Conservation (phyloP, 2,797 vertebrate genomes). For the Clarias pachynema region DNA sequence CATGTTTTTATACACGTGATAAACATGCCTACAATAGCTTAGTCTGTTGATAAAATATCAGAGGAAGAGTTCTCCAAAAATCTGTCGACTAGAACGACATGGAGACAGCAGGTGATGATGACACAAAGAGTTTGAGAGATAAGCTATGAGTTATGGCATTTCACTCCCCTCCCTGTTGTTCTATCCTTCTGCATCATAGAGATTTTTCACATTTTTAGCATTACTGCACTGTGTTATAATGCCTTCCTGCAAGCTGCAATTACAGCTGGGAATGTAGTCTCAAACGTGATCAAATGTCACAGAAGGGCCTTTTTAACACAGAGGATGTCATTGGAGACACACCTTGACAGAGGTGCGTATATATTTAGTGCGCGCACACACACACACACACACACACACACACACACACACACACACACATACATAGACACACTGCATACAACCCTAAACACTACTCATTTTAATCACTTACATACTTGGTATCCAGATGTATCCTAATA, state of each 20-base stretch:
- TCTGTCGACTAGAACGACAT: neutral
- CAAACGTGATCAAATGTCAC: neutral
- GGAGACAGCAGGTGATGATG: constrained; percentile 22
- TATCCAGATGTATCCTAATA: neutral
- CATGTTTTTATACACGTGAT: neutral
- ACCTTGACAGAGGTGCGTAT: neutral
- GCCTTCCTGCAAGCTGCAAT: constrained; percentile 33
- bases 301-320: constrained; percentile 13
- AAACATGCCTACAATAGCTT: constrained; percentile 31
- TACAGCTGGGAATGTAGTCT: constrained; percentile 39
- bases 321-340: neutral
- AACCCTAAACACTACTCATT: neutral
- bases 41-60: constrained; percentile 12
- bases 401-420: neutral
- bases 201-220: constrained; percentile 49
- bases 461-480: neutral
- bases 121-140: constrained; percentile 48
- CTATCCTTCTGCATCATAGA: constrained; percentile 31
- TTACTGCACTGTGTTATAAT: constrained; percentile 41
- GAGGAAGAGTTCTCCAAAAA: constrained; percentile 23
- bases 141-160: constrained; percentile 34
- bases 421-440: neutral
- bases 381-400: neutral
- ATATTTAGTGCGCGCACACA: neutral
- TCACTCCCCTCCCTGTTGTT: constrained; percentile 6